Percentiles rank a stretch among this genome's conserved stretches.
phyloP scores from a whole-genome alignment of 1,140 invertebrate genomes.

The Ostrea edulis region DNA sequence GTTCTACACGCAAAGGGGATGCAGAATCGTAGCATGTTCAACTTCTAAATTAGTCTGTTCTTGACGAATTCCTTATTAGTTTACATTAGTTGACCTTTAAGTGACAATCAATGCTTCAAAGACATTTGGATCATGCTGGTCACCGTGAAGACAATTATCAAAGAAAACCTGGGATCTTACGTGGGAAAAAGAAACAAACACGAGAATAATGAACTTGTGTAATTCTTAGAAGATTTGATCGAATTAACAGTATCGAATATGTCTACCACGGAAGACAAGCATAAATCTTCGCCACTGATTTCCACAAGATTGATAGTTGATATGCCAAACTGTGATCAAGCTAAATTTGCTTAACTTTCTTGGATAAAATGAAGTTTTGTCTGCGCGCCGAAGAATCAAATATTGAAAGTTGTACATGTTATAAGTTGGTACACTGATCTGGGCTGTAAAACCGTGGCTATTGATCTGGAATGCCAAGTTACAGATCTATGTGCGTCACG shows the following conservation, averaged over 20 bases:
- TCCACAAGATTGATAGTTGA: slow-evolving; percentile 12
- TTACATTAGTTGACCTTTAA: not conserved
- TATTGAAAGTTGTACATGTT: slow-evolving; percentile 25
- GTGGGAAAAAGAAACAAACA: not conserved
- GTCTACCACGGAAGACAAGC: slow-evolving; percentile 16
- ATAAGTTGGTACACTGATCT: slow-evolving; percentile 32
- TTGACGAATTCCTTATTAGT: not conserved
- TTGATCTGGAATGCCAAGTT: slow-evolving; percentile 42
- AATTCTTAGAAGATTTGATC: slow-evolving; percentile 22
- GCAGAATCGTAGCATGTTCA: not conserved
- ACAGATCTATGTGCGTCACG: slow-evolving; percentile 46
- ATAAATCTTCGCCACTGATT: slow-evolving; percentile 20
- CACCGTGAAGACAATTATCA: not conserved
- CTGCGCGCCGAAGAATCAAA: not conserved
- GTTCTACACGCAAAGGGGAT: not conserved
- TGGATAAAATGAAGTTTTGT: not conserved
- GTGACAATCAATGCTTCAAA: not conserved
- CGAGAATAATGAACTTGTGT: slow-evolving; percentile 28
- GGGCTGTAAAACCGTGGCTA: slow-evolving; percentile 24
- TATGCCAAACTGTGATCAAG: not conserved
- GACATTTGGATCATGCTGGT: not conserved
- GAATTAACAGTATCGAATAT: slow-evolving; percentile 34
- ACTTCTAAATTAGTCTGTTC: slow-evolving; percentile 31
- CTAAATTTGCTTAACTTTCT: slow-evolving; percentile 21
- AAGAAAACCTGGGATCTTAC: not conserved